Evolutionary conservation across 2,888 invertebrate species (phyloP), one percentile per base, ranked within the genome.

Genomic region (Anthoptus insignis): DNA sequence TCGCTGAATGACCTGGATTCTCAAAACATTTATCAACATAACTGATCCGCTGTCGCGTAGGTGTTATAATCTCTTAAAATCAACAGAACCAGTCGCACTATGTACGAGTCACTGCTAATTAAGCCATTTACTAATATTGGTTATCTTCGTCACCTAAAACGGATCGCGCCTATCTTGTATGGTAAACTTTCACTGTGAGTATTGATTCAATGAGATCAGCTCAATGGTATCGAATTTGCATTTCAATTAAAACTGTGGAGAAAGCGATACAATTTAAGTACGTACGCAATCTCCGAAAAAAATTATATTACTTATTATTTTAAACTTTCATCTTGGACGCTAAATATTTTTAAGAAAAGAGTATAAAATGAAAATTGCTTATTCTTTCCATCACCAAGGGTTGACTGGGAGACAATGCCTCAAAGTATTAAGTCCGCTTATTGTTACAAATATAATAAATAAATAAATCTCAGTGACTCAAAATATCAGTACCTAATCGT

Each of bases 31-130:
- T 39, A 60, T 60, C 45, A 61, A 60, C 42, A 50, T 52, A 29
- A 34, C 53, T 45, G 42, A 22, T 19, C 21, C 39, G 29, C 27
- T 60, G 22, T 45, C 53, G 11, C 16, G 34, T 54, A 54, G 16
- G 54, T 61, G 47, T 47, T 34, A 54, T 19, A 47, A 54, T 61
- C 34, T 32, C 27, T 53, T 16, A 37, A 47, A 61, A 61, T 61
- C 45, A 54, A 54, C 32, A 24, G 47, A 54, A 54, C 45, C 34
- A 34, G 61, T 47, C 47, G 24, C 54, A 47, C n/a, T 5, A n/a
- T 21, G 21, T 9, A 45, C 5, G 19, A 29, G 24, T n/a, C n/a
- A 39, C 7, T 39, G 29, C 39, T 50, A 59, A 59, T 59, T 59
- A 59, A 52, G 21, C 29, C 7, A 22, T 21, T 42, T 45, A 53